Base-by-base conservation (phyloP, 1,140 invertebrate genomes). In the Bursaphelenchus mucronatus region DNA sequence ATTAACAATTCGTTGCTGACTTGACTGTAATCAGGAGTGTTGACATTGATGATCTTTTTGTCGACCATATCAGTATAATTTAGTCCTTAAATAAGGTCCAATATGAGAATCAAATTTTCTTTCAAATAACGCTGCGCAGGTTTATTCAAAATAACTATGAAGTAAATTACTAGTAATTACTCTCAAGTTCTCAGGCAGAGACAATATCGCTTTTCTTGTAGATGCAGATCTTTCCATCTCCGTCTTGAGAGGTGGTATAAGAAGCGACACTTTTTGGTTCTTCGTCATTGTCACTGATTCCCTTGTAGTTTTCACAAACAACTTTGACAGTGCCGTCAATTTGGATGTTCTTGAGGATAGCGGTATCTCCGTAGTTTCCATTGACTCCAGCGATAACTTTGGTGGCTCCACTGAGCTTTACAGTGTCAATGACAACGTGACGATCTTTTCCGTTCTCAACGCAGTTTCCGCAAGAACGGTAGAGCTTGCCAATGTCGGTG, bases 311-410 rank as follows among this genome's bases (percentile, higher is more conserved):
- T 30, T 8, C 8, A 17, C 59, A 61, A 8, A 61, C n/a, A 0
- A 10, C 10, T 3, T 17, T 63, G 30, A 61, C 19, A 30, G 30
- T 30, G 8, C 46, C 46, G 45, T 1, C 19, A 8, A 61, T n/a
- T 56, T 61, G 50, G 21, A 61, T 61, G 17, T 61, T 61, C 17
- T 52, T 61, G 6, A 61, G 39, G 15, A 47, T 57, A 13, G 45
- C 59, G 17, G 4, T 1, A 40, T 61, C 59, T 51, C 59, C 59
- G 8, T 61, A 56, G 15, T 61, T 56, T 30, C 55, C 40, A 21
- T 61, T 44, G 30, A 61, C 8, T 9, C 44, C 59, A 19, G 17
- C 4, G 8, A 61, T 11, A 9, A 19, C 4, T 21, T 15, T 52
- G 17, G 30, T 44, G 8, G 55, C 13, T 19, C 59, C 59, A 19